These are phyloP conservation scores for Xerus rutilus DNA, from an alignment of 2,797 vertebrate species.

Conservation along the genomic window DNA sequence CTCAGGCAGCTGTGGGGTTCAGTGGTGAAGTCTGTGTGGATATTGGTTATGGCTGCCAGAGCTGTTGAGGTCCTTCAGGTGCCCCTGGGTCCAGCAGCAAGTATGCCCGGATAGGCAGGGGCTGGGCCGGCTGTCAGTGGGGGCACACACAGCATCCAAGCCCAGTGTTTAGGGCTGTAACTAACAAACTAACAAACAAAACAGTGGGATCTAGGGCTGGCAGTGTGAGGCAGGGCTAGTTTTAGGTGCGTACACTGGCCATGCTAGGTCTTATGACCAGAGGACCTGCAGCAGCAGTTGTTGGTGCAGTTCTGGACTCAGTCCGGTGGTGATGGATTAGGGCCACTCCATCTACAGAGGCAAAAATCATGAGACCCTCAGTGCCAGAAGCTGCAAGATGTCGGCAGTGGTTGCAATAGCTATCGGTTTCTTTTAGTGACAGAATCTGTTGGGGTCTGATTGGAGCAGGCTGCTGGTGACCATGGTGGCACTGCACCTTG, in stretches of 20 bases:
- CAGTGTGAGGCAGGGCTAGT: not conserved
- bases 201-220: not conserved
- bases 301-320: not conserved
- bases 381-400: not conserved
- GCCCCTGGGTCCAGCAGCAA: no score
- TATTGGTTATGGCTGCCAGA: not conserved
- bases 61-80: not conserved
- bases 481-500: not conserved
- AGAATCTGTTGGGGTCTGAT: not conserved
- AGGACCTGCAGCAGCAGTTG: not conserved
- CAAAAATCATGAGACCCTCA: not conserved
- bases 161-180: not conserved
- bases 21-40: not conserved
- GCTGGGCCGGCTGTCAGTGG: not conserved
- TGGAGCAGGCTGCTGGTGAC: not conserved
- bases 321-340: not conserved
- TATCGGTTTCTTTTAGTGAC: not conserved
- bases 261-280: not conserved
- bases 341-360: not conserved
- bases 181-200: no score
- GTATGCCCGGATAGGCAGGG: not conserved
- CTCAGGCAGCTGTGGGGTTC: not conserved
- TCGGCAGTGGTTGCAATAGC: not conserved
- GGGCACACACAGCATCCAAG: not conserved
- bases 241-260: not conserved